These are phyloP conservation scores for Luperina testacea DNA, from an alignment of 2,888 invertebrate species.

Conservation along the genomic window DNA sequence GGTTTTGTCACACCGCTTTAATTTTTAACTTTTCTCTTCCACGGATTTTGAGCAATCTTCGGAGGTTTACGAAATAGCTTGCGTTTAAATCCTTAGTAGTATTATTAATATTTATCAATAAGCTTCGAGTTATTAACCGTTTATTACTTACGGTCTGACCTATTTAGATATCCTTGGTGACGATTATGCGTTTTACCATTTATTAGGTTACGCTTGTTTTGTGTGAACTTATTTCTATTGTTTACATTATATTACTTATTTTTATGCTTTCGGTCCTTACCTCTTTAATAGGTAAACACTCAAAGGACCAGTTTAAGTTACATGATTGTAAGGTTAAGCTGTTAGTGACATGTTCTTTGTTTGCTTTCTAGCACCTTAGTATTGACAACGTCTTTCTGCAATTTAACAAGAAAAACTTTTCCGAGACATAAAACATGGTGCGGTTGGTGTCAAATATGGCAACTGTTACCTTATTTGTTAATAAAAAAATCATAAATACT, in stretches of 20 bases:
- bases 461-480: slow-evolving; percentile 41
- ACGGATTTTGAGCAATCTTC: slow-evolving; percentile 42
- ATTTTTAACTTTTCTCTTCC: slow-evolving; percentile 52
- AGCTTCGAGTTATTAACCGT: background rate
- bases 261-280: slow-evolving; percentile 1
- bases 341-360: background rate
- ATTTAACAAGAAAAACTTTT: slow-evolving; percentile 31
- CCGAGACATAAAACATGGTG: slow-evolving; percentile 18
- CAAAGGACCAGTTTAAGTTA: slow-evolving; percentile 15
- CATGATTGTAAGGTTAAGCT: background rate
- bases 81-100: background rate
- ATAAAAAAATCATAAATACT: slow-evolving; percentile 47
- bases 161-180: slow-evolving; percentile 33
- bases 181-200: slow-evolving; percentile 11
- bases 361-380: slow-evolving; percentile 27
- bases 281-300: background rate
- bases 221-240: slow-evolving; percentile 1
- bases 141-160: slow-evolving; percentile 22
- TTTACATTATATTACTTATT: background rate
- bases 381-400: slow-evolving; percentile 2
- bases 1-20: slow-evolving; percentile 68
- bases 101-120: slow-evolving; percentile 33
- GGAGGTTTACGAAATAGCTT: slow-evolving; percentile 24
- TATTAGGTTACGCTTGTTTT: slow-evolving; percentile 1
- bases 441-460: slow-evolving; percentile 34